phyloP scores from a whole-genome alignment of 2,113 vertebrate species.

The Passer domesticus region DNA sequence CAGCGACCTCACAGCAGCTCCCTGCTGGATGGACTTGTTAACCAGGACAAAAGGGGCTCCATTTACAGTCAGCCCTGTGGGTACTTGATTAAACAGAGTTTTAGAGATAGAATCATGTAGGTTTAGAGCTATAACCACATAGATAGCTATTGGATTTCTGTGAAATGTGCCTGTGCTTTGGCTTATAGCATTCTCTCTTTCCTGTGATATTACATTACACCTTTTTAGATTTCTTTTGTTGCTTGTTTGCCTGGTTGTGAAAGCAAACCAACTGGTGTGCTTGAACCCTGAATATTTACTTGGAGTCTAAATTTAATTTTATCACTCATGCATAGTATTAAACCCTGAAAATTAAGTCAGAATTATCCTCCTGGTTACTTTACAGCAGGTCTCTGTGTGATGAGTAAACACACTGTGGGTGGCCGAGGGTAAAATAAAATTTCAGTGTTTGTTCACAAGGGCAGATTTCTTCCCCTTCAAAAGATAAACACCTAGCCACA shows the following conservation, averaged over 20 bases:
- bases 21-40: neutral
- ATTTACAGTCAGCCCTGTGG: neutral
- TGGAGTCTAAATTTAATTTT: conserved; percentile 30
- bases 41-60: neutral
- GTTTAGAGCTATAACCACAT: neutral
- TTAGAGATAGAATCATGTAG: neutral
- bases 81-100: neutral
- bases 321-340: neutral
- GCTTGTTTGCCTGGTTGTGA: neutral
- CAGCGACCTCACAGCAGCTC: neutral
- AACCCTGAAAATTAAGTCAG: conserved; percentile 37
- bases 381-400: conserved; percentile 34
- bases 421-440: conserved; percentile 55
- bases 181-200: neutral
- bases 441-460: neutral
- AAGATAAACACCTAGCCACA: conserved; percentile 9
- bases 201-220: neutral
- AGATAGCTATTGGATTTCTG: neutral
- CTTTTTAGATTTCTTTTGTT: neutral
- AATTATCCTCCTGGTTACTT: conserved; percentile 35
- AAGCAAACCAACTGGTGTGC: neutral
- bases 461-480: conserved; percentile 23
- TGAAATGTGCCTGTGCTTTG: neutral
- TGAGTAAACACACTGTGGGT: conserved; percentile 60
- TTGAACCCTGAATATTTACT: neutral